Percentiles rank a stretch among this genome's conserved stretches.
phyloP scores from a whole-genome alignment of 2,113 vertebrate genomes.

The Aplodontia rufa region DNA sequence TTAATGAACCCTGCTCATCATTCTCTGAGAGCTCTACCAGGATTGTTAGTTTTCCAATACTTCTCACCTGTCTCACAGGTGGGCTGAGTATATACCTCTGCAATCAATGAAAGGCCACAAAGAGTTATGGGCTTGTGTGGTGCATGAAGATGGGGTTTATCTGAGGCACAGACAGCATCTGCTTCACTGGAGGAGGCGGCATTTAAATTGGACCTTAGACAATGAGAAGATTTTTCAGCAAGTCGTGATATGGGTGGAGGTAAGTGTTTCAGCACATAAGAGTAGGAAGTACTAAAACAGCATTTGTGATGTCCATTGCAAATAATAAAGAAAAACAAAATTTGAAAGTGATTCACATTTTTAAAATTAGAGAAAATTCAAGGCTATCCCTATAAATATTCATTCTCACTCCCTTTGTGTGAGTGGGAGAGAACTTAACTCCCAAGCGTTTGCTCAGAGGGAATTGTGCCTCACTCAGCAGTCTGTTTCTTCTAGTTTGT shows the following conservation, averaged over 20 bases:
- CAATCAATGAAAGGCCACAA: conserved; percentile 13
- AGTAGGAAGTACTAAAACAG: conserved; percentile 50
- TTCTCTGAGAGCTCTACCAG: background rate
- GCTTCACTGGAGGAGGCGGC: conserved; percentile 53
- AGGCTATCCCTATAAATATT: conserved; percentile 74
- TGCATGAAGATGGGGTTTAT: background rate
- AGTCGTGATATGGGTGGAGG: conserved; percentile 47
- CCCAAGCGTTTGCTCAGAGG: conserved; percentile 44
- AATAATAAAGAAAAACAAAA: conserved; percentile 61
- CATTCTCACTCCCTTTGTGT: conserved; percentile 66
- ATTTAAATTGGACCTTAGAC: conserved; percentile 70
- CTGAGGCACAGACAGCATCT: conserved; percentile 41
- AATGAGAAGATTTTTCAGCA: conserved; percentile 57
- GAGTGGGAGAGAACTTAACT: conserved; percentile 70
- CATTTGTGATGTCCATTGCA: conserved; percentile 24
- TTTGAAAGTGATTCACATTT: conserved; percentile 68
- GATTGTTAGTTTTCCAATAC: too few relatives aligned
- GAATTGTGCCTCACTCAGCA: conserved; percentile 46
- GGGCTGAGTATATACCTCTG: background rate
- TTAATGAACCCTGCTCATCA: too few relatives aligned
- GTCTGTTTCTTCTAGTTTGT: conserved; percentile 46
- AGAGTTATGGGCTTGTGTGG: background rate
- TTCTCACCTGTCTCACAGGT: background rate
- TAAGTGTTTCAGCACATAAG: conserved; percentile 42
- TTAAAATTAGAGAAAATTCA: conserved; percentile 70